phyloP scores from a whole-genome alignment of 1,140 invertebrate genomes.

The Drosophila serrata region DNA sequence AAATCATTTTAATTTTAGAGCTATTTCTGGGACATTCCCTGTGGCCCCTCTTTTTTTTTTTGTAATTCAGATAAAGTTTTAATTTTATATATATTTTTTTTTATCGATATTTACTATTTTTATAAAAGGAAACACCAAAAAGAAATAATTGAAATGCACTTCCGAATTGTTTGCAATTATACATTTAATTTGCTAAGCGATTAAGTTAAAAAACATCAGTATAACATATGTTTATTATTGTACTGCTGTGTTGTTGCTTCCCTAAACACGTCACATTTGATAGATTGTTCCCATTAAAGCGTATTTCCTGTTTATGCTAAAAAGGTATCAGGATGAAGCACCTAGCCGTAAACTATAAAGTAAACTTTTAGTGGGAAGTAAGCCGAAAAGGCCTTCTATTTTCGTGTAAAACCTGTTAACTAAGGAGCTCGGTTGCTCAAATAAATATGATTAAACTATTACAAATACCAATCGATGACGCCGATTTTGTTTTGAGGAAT shows the following conservation, averaged over 20 bases:
- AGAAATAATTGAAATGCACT: neutral
- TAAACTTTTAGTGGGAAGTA: slow-evolving; percentile 15
- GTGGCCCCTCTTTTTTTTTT: neutral
- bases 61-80: too few species aligned
- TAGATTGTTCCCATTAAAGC: slow-evolving; percentile 32
- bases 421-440: slow-evolving; percentile 37
- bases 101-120: neutral
- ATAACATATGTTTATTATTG: slow-evolving; percentile 30
- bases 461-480: slow-evolving; percentile 39
- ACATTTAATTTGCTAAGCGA: slow-evolving; percentile 46
- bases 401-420: slow-evolving; percentile 33
- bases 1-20: neutral
- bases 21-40: neutral
- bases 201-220: slow-evolving; percentile 37
- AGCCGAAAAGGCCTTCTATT: slow-evolving; percentile 1
- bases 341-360: slow-evolving; percentile 8
- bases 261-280: slow-evolving; percentile 72
- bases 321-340: slow-evolving; percentile 14
- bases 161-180: slow-evolving; percentile 24
- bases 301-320: slow-evolving; percentile 26
- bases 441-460: slow-evolving; percentile 57
- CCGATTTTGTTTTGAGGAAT: slow-evolving; percentile 54
- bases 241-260: slow-evolving; percentile 50
- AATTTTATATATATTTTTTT: neutral
- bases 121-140: neutral